phyloP scores from a whole-genome alignment of 2,113 vertebrate genomes.

The Isichthys henryi region DNA sequence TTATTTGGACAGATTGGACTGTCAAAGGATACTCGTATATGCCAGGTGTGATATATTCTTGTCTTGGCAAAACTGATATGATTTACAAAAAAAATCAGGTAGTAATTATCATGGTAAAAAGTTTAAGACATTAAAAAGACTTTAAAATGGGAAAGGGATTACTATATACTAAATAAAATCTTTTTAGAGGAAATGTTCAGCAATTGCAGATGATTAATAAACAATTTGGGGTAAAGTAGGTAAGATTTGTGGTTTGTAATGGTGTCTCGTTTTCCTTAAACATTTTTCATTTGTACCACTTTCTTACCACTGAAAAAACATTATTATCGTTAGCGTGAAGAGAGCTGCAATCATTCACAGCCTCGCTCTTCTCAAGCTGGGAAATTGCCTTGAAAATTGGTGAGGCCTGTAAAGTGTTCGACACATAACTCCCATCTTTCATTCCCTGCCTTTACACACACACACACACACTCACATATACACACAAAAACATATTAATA shows the following conservation, averaged over 20 bases:
- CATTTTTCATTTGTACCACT: constrained; percentile 54
- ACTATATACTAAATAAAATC: constrained; percentile 16
- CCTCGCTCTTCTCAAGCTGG: constrained; percentile 57
- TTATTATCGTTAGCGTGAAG: constrained; percentile 64
- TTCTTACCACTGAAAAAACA: constrained; percentile 62
- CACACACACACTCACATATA: constrained; percentile 14
- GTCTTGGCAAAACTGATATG: neutral
- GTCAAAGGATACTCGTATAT: neutral
- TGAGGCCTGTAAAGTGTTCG: constrained; percentile 61
- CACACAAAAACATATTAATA: neutral
- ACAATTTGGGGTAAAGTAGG: constrained; percentile 42
- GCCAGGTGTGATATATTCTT: constrained; percentile 14
- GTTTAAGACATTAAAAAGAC: neutral
- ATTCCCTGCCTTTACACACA: constrained; percentile 35
- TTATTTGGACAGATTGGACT: constrained; percentile 1
- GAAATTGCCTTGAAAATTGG: constrained; percentile 69
- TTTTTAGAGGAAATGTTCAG: constrained; percentile 31
- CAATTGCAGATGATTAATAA: constrained; percentile 39
- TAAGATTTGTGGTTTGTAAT: constrained; percentile 45
- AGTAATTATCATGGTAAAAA: constrained; percentile 3
- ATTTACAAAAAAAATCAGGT: constrained; percentile 4
- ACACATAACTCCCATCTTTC: constrained; percentile 44
- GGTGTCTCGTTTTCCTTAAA: constrained; percentile 40
- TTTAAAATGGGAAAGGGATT: constrained; percentile 17
- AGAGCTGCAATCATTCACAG: constrained; percentile 62